Conservation (phyloP, 2,888 invertebrate species). For the Odontomyia ornata region DNA sequence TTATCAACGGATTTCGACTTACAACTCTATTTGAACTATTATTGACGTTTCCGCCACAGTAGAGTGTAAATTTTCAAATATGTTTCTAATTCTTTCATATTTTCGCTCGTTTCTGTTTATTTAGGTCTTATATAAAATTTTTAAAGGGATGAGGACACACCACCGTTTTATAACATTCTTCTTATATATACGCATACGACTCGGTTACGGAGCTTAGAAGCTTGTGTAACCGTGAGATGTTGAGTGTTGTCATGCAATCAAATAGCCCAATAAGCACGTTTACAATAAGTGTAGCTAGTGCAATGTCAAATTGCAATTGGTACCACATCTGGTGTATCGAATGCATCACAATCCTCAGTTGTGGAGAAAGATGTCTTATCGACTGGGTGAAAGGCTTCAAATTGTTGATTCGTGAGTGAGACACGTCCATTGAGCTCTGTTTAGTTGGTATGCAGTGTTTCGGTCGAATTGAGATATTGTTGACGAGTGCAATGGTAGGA, state of each 20-base stretch:
- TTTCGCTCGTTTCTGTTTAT: background rate
- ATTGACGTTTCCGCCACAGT: conserved; percentile 18
- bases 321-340: conserved; percentile 86
- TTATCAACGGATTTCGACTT: no score
- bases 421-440: conserved; percentile 64
- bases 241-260: conserved; percentile 87
- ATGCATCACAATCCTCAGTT: conserved; percentile 78
- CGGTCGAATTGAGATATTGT: conserved; percentile 69
- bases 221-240: conserved; percentile 87
- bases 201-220: conserved; percentile 68
- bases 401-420: conserved; percentile 71
- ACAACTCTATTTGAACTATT: background rate
- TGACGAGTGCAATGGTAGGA: conserved; percentile 78
- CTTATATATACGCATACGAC: background rate
- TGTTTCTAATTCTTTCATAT: background rate
- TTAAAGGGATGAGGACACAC: background rate
- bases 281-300: conserved; percentile 87
- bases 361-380: conserved; percentile 70
- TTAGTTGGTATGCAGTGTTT: conserved; percentile 19
- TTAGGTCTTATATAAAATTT: background rate
- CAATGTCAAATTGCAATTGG: conserved; percentile 97
- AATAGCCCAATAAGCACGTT: conserved; percentile 92
- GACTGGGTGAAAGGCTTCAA: conserved; percentile 75
- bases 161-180: background rate
- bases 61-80: background rate